Conservation (phyloP, 2,113 vertebrate species). For the Ondatra zibethicus region DNA sequence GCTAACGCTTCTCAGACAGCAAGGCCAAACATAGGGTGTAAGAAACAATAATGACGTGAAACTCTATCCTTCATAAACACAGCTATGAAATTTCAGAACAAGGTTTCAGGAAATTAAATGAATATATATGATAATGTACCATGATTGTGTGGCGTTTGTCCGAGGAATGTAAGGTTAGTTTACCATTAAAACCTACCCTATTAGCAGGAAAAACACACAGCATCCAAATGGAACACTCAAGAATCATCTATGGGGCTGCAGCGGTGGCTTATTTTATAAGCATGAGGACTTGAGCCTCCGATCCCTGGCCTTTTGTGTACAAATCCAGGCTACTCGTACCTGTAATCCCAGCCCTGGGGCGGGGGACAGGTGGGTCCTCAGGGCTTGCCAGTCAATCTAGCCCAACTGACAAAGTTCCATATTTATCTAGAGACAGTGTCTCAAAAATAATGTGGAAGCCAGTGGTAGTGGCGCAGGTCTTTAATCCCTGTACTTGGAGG, state of each 20-base stretch:
- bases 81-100: slow-evolving; percentile 19
- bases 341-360: not conserved
- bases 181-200: not conserved
- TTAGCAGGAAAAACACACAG: not conserved
- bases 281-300: not conserved
- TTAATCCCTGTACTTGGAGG: not conserved
- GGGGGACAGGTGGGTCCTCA: not conserved
- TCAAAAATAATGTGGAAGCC: not conserved
- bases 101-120: slow-evolving; percentile 16
- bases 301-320: not conserved
- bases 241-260: not conserved
- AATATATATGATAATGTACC: not conserved
- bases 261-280: not conserved
- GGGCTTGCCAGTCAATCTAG: not conserved
- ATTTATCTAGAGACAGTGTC: not conserved
- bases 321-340: not conserved
- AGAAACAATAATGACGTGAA: not conserved
- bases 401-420: not conserved
- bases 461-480: not conserved
- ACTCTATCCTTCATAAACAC: not conserved
- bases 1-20: not conserved
- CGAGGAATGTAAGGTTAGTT: slow-evolving; percentile 12
- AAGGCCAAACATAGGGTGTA: not conserved
- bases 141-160: not conserved
- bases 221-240: not conserved